These are phyloP conservation scores for Anthophora plumipes DNA, from an alignment of 2,888 invertebrate genomes.

Conservation along the genomic window DNA sequence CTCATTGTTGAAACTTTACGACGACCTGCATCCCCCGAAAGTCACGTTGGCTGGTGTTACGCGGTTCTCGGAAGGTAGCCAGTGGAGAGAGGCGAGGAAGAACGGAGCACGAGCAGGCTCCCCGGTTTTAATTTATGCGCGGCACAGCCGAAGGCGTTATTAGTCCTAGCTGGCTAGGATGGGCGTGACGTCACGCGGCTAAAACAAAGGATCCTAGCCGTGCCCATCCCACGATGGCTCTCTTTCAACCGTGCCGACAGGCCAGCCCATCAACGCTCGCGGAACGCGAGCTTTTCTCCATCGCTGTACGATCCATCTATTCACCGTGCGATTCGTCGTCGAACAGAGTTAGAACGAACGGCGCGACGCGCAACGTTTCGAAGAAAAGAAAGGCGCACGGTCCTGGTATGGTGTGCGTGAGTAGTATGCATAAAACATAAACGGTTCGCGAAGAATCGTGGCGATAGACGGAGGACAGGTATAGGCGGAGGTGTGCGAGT, in stretches of 20 bases:
- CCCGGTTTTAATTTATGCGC: constrained; percentile 83
- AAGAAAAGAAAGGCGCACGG: not conserved
- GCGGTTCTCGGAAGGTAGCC: constrained; percentile 70
- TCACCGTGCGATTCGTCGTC: not conserved
- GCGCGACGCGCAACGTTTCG: not conserved
- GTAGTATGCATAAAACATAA: constrained; percentile 53
- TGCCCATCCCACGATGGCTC: constrained; percentile 73
- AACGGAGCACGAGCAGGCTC: constrained; percentile 61
- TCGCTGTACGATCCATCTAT: not conserved
- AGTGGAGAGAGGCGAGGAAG: constrained; percentile 12
- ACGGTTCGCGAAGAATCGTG: constrained; percentile 63
- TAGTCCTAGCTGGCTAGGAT: constrained; percentile 79
- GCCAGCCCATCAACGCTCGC: constrained; percentile 52
- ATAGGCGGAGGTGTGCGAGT: constrained; percentile 22
- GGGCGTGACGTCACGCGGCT: constrained; percentile 83
- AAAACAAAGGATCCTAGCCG: constrained; percentile 81
- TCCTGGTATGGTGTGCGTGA: constrained; percentile 47
- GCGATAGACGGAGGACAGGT: constrained; percentile 69
- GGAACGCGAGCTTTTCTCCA: constrained; percentile 8
- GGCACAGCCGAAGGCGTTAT: constrained; percentile 80
- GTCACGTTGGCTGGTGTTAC: constrained; percentile 19
- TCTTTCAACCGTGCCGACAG: constrained; percentile 79
- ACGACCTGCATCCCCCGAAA: constrained; percentile 22
- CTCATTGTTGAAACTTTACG: constrained; percentile 38
- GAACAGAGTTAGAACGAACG: not conserved